phyloP scores from a whole-genome alignment of 2,888 invertebrate genomes.

The Odontomyia ornata region DNA sequence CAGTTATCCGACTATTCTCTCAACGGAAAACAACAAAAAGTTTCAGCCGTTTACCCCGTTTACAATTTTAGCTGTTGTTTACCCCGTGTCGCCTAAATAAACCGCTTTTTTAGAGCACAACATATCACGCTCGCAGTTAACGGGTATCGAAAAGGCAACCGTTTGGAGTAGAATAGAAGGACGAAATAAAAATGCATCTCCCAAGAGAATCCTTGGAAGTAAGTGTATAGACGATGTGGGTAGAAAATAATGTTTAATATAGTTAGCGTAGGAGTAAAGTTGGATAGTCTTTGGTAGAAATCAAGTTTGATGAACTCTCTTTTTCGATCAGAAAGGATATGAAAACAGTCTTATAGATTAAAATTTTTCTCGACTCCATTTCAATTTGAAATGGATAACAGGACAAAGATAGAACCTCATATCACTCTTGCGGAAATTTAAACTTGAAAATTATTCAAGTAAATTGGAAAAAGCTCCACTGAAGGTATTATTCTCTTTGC shows the following conservation, averaged over 20 bases:
- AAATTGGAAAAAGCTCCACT: no score
- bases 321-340: no score
- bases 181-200: slow-evolving; percentile 20
- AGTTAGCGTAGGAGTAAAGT: background rate
- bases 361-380: no score
- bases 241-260: background rate
- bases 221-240: background rate
- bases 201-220: slow-evolving; percentile 30
- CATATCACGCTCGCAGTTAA: background rate
- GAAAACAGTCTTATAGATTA: no score
- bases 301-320: no score
- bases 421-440: no score
- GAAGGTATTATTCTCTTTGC: no score
- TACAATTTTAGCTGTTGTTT: background rate
- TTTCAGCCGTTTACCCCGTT: background rate
- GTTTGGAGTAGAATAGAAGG: background rate
- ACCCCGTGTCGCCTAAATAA: background rate
- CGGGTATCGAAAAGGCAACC: background rate
- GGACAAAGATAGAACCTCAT: no score
- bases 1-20: slow-evolving; percentile 39
- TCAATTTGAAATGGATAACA: no score
- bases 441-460: no score
- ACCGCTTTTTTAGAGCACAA: background rate
- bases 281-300: no score
- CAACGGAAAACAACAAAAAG: slow-evolving; percentile 3